Percentiles rank a stretch among this genome's conserved stretches.
These are phyloP conservation scores for Zaprionus camerounensis DNA, from an alignment of 1,140 invertebrate species.

Conservation along the genomic window DNA sequence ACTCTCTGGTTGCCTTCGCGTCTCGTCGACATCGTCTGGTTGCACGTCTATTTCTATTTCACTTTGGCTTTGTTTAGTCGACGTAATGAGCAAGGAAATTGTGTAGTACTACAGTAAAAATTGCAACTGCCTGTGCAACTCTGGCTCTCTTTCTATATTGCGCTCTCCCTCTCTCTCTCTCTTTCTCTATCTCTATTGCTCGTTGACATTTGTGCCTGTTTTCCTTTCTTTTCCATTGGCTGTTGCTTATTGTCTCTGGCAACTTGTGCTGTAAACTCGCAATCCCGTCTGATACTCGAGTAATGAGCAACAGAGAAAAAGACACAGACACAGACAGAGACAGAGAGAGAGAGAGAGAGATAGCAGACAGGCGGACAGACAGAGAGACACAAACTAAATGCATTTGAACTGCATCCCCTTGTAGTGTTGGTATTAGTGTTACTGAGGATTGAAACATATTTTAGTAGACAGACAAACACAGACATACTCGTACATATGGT, in stretches of 20 bases:
- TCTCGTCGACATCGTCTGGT: slow-evolving; percentile 18
- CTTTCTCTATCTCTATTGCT: slow-evolving; percentile 11
- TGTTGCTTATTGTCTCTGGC: slow-evolving; percentile 50
- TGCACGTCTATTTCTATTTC: slow-evolving; percentile 44
- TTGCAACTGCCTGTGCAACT: slow-evolving; percentile 50
- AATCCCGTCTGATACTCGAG: slow-evolving; percentile 64
- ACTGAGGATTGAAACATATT: slow-evolving; percentile 52
- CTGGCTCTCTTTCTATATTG: slow-evolving; percentile 21
- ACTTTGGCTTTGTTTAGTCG: slow-evolving; percentile 49
- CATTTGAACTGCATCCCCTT: slow-evolving; percentile 50
- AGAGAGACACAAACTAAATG: slow-evolving; percentile 41
- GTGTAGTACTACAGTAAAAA: slow-evolving; percentile 42
- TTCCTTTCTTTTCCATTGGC: slow-evolving; percentile 41
- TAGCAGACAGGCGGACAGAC: neutral
- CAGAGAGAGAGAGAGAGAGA: slow-evolving; percentile 6
- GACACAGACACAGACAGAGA: slow-evolving; percentile 39
- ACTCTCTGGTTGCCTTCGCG: slow-evolving; percentile 20
- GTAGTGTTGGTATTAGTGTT: slow-evolving; percentile 25
- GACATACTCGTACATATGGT: slow-evolving; percentile 17
- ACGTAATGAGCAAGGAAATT: slow-evolving; percentile 60
- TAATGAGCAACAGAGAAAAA: slow-evolving; percentile 47
- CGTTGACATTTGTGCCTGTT: slow-evolving; percentile 55
- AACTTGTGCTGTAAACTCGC: slow-evolving; percentile 14
- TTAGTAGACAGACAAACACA: slow-evolving; percentile 35
- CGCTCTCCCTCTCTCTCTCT: neutral